Percentiles rank a stretch among this genome's conserved stretches.
Conservation (phyloP, 1,140 invertebrate genomes). For the Pachyrhynchus sulphureomaculatus region DNA sequence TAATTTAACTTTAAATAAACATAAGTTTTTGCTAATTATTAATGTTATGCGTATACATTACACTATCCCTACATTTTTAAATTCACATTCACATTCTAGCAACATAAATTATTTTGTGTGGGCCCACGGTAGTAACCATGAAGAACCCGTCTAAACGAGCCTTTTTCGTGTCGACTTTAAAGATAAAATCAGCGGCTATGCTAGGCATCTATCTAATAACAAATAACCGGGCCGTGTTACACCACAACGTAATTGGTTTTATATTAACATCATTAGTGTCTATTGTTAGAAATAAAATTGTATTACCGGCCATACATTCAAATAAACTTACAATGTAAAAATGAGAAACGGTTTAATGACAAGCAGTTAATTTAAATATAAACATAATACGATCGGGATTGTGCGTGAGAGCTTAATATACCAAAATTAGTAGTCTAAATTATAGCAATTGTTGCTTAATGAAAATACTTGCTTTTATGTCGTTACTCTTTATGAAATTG, state of each 20-base stretch:
- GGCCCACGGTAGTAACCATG: constrained; percentile 23
- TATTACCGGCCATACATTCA: constrained; percentile 20
- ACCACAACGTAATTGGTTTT: constrained; percentile 38
- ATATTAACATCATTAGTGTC: constrained; percentile 41
- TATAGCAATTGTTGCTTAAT: constrained; percentile 16
- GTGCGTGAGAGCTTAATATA: constrained; percentile 6
- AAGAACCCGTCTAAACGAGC: constrained; percentile 34
- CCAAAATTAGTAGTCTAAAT: constrained; percentile 8
- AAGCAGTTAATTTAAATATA: constrained; percentile 20
- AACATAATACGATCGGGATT: constrained; percentile 13
- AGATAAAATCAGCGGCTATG: constrained; percentile 33
- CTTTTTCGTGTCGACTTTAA: constrained; percentile 35
- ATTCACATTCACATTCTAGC: neutral
- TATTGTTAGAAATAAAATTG: constrained; percentile 36
- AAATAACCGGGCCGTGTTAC: constrained; percentile 36
- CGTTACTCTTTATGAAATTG: too few relatives aligned
- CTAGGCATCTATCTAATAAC: constrained; percentile 32
- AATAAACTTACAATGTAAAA: constrained; percentile 20
- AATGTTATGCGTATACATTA: too few relatives aligned
- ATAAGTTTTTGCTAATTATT: too few relatives aligned
- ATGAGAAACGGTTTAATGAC: constrained; percentile 17
- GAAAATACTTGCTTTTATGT: neutral
- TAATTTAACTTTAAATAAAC: too few relatives aligned
- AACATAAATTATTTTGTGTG: constrained; percentile 9
- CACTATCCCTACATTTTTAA: neutral